Percentiles rank a stretch among this genome's conserved stretches.
phyloP scores from a whole-genome alignment of 37 sponge, comb jelly and placozoan species.

The Oopsacas minuta region DNA sequence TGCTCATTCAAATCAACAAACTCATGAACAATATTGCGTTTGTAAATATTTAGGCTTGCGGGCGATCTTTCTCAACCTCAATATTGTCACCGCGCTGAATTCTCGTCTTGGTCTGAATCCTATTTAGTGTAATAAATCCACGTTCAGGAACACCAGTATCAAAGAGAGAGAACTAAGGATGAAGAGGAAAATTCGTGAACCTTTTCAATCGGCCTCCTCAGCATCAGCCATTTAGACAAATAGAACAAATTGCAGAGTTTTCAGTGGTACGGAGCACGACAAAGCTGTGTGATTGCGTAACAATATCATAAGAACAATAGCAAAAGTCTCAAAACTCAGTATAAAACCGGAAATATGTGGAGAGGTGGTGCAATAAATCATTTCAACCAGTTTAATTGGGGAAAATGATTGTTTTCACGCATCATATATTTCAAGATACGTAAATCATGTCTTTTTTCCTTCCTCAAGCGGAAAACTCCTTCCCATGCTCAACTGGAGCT shows the following conservation, averaged over 20 bases:
- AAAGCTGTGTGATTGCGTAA: not conserved
- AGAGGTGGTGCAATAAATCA: not conserved
- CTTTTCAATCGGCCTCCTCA: not conserved
- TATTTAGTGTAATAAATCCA: not conserved
- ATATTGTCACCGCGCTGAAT: not conserved
- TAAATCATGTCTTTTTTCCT: not conserved
- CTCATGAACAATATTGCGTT: not conserved
- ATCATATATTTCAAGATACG: not conserved
- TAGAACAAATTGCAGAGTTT: not conserved
- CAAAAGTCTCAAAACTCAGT: not conserved
- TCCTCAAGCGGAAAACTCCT: conserved; percentile 1
- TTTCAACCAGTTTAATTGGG: not conserved
- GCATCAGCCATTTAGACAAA: not conserved
- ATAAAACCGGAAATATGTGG: not conserved
- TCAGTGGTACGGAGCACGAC: not conserved
- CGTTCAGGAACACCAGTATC: not conserved
- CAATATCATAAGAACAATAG: not conserved
- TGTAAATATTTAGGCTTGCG: not conserved
- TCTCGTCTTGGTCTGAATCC: not conserved
- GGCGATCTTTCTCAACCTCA: not conserved
- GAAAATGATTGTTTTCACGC: not conserved
- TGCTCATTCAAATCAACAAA: not conserved
- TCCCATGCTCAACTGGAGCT: not conserved
- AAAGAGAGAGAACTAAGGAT: not conserved
- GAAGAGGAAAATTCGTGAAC: not conserved